Conservation (phyloP, 92 coral and sea anemone species). For the Heliopora coerulea region DNA sequence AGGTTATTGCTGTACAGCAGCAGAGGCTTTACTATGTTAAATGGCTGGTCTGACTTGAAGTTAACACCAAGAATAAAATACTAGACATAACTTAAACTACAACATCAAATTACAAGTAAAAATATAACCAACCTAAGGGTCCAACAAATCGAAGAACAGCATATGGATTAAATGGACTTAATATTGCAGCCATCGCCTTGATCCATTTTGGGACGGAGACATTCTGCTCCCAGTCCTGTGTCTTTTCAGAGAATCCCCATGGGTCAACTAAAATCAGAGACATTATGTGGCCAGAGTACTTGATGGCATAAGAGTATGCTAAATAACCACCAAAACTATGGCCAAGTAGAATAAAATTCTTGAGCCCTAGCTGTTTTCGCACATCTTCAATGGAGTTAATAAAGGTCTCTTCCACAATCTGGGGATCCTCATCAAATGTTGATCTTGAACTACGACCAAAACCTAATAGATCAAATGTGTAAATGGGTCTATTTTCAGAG, state of each 20-base stretch:
- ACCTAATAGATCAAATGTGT: constrained; percentile 82
- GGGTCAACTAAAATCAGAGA: constrained; percentile 87
- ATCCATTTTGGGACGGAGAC: constrained; percentile 76
- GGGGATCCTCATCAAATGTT: constrained; percentile 57
- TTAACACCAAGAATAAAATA: too few relatives aligned
- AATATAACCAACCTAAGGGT: constrained; percentile 80
- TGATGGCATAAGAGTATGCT: constrained; percentile 75
- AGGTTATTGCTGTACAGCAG: too few relatives aligned
- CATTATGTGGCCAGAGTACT: constrained; percentile 74
- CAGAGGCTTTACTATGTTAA: too few relatives aligned
- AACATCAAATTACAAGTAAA: not conserved
- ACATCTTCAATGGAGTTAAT: constrained; percentile 79
- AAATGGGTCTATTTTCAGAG: constrained; percentile 71
- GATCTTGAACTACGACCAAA: constrained; percentile 98
- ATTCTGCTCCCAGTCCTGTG: constrained; percentile 61
- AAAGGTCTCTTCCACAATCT: constrained; percentile 74
- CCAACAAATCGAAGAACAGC: constrained; percentile 95
- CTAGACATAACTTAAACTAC: not conserved
- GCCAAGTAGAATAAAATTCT: constrained; percentile 79
- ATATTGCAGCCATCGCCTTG: constrained; percentile 66
- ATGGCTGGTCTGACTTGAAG: too few relatives aligned
- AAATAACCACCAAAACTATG: constrained; percentile 96
- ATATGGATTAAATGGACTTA: constrained; percentile 81
- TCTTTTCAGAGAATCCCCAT: constrained; percentile 90
- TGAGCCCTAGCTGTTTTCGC: constrained; percentile 75